These are phyloP conservation scores for Carlito syrichta DNA, from an alignment of 2,113 vertebrate genomes.

Conservation along the genomic window DNA sequence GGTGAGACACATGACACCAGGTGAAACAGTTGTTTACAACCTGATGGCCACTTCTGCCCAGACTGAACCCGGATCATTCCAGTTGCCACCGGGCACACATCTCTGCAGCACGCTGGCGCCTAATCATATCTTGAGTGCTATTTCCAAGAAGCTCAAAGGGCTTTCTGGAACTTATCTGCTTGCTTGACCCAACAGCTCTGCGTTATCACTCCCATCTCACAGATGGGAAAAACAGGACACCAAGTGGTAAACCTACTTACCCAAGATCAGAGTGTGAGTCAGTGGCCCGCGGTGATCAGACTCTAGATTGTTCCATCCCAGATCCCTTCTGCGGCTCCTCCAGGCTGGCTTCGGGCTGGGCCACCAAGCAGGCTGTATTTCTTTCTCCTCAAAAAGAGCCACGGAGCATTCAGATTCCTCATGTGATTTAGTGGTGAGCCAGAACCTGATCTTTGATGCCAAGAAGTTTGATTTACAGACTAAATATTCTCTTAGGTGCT, in stretches of 20 bases:
- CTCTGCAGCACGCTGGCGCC: constrained; percentile 13
- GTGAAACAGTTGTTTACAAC: not conserved
- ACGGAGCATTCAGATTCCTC: not conserved
- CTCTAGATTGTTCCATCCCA: not conserved
- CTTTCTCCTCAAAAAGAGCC: not conserved
- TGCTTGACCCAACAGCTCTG: constrained; percentile 39
- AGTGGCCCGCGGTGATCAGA: not conserved
- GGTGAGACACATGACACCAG: not conserved
- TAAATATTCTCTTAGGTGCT: not conserved
- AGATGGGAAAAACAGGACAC: constrained; percentile 59
- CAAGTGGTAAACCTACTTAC: not conserved
- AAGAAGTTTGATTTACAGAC: not conserved
- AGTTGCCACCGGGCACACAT: not conserved
- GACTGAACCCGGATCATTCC: not conserved
- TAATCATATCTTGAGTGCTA: constrained; percentile 10
- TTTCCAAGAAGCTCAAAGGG: constrained; percentile 73
- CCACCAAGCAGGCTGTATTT: not conserved
- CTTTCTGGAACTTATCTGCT: constrained; percentile 67
- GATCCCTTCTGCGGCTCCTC: not conserved
- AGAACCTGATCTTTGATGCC: not conserved
- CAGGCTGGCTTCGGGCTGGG: not conserved
- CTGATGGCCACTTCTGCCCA: not conserved
- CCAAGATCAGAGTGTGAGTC: constrained; percentile 27
- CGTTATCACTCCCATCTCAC: constrained; percentile 58
- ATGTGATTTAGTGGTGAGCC: not conserved